Evolutionary conservation across 2,888 invertebrate genomes (phyloP), one percentile per base, ranked within the genome.

Genomic region (Artemia sp.): DNA sequence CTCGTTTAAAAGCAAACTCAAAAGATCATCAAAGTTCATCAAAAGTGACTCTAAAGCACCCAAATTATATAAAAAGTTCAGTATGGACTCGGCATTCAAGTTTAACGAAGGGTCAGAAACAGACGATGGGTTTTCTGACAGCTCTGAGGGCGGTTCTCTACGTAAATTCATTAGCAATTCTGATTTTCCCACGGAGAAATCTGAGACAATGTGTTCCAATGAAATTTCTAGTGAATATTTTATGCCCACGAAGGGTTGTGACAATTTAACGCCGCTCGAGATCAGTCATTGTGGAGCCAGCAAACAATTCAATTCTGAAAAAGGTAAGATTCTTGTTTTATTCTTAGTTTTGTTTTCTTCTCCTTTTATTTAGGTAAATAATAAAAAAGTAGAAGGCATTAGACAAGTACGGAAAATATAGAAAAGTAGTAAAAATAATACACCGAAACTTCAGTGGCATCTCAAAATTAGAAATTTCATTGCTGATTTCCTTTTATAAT

Each of bases 161-260:
- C 14, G 64, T 9, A n/a, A 24, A 58, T 24, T 24, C 8, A 10
- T 58, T 58, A 58, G 64, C 64, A 58, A 58, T 58, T 58, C n/a
- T 58, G 64, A 58, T 58, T 58, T 58, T 58, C 64, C 24, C 64
- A 58, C 64, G 64, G 11, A 19, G 64, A 58, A 58, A 58, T 24
- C 64, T 9, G 64, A 58, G 64, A 19, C 64, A 24, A 24, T 19
- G 10, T 12, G 64, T 58, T 58, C 64, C 10, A 24, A 9, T 58
- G 64, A 24, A 58, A 58, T 58, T 58, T 24, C 24, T 19, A 58
- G 64, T 58, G 64, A 58, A 58, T 58, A 58, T 58, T 58, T 58
- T 58, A 58, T 58, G 64, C 64, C 64, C 64, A n/a, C n/a, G 64
- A 58, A 58, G 64, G 64, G 64, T 19, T n/a, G 64, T 19, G 64